A percentile compares a stretch with the other conserved stretches of the same genome.
These are phyloP conservation scores for Orthosia cruda DNA, from an alignment of 2,888 invertebrate species.

Conservation along the genomic window DNA sequence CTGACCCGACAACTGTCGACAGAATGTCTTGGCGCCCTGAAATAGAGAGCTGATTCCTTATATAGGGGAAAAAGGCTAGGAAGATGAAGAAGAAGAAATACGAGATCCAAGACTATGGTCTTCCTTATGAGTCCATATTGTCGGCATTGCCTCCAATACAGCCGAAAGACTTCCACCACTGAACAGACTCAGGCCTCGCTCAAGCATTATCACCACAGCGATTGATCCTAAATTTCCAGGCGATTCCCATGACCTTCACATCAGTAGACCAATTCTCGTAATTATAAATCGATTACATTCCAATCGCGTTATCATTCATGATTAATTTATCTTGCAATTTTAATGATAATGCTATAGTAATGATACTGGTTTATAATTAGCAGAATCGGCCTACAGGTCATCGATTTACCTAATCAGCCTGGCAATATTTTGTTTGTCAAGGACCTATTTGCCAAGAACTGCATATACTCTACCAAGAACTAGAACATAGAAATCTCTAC, in stretches of 20 bases:
- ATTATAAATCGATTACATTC: too few relatives aligned
- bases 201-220: background rate
- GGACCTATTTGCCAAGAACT: background rate
- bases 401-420: background rate
- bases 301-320: too few relatives aligned
- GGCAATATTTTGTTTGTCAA: background rate
- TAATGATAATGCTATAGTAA: too few relatives aligned
- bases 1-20: too few relatives aligned
- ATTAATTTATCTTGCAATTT: too few relatives aligned
- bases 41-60: too few relatives aligned
- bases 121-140: background rate
- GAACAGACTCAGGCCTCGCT: background rate
- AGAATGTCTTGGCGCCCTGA: too few relatives aligned
- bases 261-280: too few relatives aligned
- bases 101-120: background rate
- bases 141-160: too few relatives aligned
- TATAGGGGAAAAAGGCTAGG: too few relatives aligned
- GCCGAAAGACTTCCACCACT: background rate
- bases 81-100: background rate
- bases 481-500: background rate
- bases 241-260: background rate
- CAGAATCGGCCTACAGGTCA: background rate
- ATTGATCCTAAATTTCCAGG: background rate
- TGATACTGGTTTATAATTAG: too few relatives aligned
- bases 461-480: too few relatives aligned